Percentiles rank a stretch among this genome's conserved stretches.
Evolutionary conservation across 2,888 invertebrate species (phyloP).

Genomic region (Drosophila formosana): DNA sequence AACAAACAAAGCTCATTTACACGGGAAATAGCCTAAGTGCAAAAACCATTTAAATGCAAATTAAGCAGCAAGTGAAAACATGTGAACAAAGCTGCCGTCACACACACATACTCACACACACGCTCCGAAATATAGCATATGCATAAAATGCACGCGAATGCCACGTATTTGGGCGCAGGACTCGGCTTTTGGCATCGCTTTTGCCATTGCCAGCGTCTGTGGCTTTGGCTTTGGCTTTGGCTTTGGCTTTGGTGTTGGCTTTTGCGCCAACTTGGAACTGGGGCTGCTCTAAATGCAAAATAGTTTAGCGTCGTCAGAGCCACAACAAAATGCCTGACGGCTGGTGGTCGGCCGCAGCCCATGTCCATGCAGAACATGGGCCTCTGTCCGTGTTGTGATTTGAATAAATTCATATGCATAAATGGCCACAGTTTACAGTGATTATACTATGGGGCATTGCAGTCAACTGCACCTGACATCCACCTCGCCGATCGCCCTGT

Average conservation of each 20-base stretch:
- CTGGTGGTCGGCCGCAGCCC: slow-evolving; percentile 3
- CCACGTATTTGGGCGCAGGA: slow-evolving; percentile 37
- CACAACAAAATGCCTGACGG: slow-evolving; percentile 67
- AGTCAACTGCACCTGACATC: slow-evolving; percentile 49
- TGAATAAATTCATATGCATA: slow-evolving; percentile 80
- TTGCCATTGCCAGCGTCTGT: slow-evolving; percentile 24
- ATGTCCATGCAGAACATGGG: background rate
- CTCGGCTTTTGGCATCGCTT: slow-evolving; percentile 26
- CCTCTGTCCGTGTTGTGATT: slow-evolving; percentile 54
- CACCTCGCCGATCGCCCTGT: slow-evolving; percentile 18
- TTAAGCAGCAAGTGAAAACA: slow-evolving; percentile 83
- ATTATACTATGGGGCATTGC: slow-evolving; percentile 47
- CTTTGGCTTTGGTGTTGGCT: slow-evolving; percentile 36
- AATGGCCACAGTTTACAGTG: slow-evolving; percentile 61
- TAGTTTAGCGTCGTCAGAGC: slow-evolving; percentile 67
- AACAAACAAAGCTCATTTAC: slow-evolving; percentile 80
- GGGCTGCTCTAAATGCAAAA: slow-evolving; percentile 73
- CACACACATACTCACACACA: slow-evolving; percentile 13
- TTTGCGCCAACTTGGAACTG: slow-evolving; percentile 7
- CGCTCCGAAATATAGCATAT: slow-evolving; percentile 5
- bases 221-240: slow-evolving; percentile 33
- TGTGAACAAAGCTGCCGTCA: slow-evolving; percentile 74
- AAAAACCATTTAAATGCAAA: slow-evolving; percentile 84
- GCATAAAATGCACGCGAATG: slow-evolving; percentile 41
- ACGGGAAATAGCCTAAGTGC: slow-evolving; percentile 83